phyloP scores from a whole-genome alignment of 2,797 vertebrate species.

The Centropyge bicolor region DNA sequence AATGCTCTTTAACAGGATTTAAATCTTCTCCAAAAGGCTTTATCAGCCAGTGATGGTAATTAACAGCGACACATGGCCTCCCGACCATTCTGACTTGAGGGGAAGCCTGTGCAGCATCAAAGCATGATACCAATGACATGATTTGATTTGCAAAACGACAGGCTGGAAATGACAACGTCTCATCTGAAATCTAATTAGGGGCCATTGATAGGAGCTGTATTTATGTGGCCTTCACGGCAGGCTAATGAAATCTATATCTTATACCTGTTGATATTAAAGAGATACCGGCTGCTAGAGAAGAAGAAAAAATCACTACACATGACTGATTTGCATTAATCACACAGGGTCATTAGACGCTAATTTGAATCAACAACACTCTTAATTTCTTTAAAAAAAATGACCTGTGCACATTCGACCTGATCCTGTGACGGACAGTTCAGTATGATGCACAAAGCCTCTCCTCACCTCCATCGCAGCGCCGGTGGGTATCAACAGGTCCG shows the following conservation, averaged over 20 bases:
- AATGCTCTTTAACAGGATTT: slow-evolving; percentile 86
- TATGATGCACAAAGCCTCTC: slow-evolving; percentile 30
- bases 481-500: slow-evolving; percentile 81
- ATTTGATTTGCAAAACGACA: slow-evolving; percentile 77
- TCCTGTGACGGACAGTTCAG: slow-evolving; percentile 46
- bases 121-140: slow-evolving; percentile 70
- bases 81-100: slow-evolving; percentile 68
- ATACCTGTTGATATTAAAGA: slow-evolving; percentile 56
- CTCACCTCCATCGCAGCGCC: slow-evolving; percentile 77
- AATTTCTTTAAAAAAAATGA: slow-evolving; percentile 28
- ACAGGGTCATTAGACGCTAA: slow-evolving; percentile 40
- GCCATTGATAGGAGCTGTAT: slow-evolving; percentile 53
- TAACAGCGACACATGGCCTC: slow-evolving; percentile 82
- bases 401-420: slow-evolving; percentile 17
- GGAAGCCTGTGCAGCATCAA: slow-evolving; percentile 64
- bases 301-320: slow-evolving; percentile 35
- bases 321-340: slow-evolving; percentile 39
- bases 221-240: slow-evolving; percentile 61
- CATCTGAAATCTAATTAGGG: slow-evolving; percentile 73
- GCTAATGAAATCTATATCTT: slow-evolving; percentile 59
- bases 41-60: slow-evolving; percentile 85
- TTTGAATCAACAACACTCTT: slow-evolving; percentile 49
- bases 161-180: slow-evolving; percentile 74
- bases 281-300: slow-evolving; percentile 14
- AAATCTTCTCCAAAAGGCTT: slow-evolving; percentile 83